A percentile compares a stretch with the other conserved stretches of the same genome.
These are phyloP conservation scores for Siphonodentalium dalli DNA, from an alignment of 2,888 invertebrate species.

Conservation along the genomic window DNA sequence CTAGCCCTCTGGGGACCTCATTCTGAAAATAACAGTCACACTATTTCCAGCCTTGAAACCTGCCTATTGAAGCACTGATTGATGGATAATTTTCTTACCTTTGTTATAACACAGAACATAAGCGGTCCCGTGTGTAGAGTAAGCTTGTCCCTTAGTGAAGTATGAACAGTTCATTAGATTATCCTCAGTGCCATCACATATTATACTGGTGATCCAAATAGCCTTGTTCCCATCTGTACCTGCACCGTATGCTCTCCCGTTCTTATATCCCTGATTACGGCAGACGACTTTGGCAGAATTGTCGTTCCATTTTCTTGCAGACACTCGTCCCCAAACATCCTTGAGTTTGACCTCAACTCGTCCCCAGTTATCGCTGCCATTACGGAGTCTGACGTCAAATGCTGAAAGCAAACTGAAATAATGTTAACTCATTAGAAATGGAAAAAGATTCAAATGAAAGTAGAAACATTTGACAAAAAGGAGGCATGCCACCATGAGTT, in stretches of 20 bases:
- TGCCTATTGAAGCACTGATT: neutral
- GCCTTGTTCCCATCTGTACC: conserved; percentile 37
- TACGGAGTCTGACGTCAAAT: conserved; percentile 31
- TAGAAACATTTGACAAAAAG: neutral
- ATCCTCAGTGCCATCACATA: conserved; percentile 44
- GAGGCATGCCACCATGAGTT: no score
- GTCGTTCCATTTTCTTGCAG: conserved; percentile 41
- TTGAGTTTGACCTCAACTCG: conserved; percentile 36
- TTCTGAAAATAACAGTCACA: no score
- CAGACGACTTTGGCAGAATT: conserved; percentile 38
- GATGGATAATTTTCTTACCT: conserved; percentile 18
- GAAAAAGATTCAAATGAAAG: neutral
- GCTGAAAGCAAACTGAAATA: conserved; percentile 22
- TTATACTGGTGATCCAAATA: conserved; percentile 37
- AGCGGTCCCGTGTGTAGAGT: conserved; percentile 36
- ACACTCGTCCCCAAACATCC: conserved; percentile 41
- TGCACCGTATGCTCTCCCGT: conserved; percentile 36
- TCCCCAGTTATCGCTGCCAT: conserved; percentile 35
- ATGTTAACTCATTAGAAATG: neutral
- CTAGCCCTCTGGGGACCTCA: no score
- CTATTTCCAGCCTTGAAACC: no score
- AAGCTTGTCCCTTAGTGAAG: conserved; percentile 38
- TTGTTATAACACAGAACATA: conserved; percentile 38
- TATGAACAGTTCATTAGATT: conserved; percentile 38
- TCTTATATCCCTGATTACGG: conserved; percentile 67